Evolutionary conservation across 92 coral and sea anemone species (phyloP).

Genomic region (Parazoanthus atlanticus): DNA sequence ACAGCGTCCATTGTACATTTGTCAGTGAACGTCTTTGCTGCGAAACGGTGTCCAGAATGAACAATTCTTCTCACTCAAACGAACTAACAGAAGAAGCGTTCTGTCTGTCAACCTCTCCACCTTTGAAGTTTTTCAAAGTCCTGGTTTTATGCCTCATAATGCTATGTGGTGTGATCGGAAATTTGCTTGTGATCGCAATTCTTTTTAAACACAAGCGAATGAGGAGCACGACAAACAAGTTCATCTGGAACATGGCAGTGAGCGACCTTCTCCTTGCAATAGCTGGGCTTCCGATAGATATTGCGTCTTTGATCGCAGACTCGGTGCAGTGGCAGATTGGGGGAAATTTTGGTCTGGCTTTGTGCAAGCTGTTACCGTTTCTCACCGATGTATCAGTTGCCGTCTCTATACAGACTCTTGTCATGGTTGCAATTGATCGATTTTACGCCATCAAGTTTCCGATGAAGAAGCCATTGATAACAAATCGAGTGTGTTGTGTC

Average conservation of each 20-base stretch:
- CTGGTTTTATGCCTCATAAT: conserved; percentile 18
- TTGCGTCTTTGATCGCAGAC: conserved; percentile 17
- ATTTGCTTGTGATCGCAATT: conserved; percentile 24
- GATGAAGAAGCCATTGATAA: conserved; percentile 4
- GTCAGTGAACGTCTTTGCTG: background rate
- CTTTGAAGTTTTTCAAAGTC: conserved; percentile 9
- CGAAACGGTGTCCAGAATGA: background rate
- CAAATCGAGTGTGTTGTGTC: conserved; percentile 18
- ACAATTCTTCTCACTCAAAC: conserved; percentile 26
- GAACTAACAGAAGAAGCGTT: background rate
- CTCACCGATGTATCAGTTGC: conserved; percentile 22
- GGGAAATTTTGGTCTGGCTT: conserved; percentile 38
- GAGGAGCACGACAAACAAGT: conserved; percentile 38
- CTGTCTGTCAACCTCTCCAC: conserved; percentile 11
- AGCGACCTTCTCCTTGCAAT: conserved; percentile 30
- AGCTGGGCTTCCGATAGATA: conserved; percentile 33
- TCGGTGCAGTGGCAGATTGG: conserved; percentile 34
- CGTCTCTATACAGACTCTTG: conserved; percentile 37
- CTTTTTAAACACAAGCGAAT: conserved; percentile 16
- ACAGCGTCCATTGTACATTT: background rate
- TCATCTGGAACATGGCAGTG: conserved; percentile 40
- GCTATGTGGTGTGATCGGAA: conserved; percentile 28
- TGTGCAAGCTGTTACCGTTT: conserved; percentile 38
- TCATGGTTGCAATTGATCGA: conserved; percentile 33
- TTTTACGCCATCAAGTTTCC: conserved; percentile 34